These are phyloP conservation scores for Himalopsyche japonica DNA, from an alignment of 2,888 invertebrate genomes.

Conservation along the genomic window DNA sequence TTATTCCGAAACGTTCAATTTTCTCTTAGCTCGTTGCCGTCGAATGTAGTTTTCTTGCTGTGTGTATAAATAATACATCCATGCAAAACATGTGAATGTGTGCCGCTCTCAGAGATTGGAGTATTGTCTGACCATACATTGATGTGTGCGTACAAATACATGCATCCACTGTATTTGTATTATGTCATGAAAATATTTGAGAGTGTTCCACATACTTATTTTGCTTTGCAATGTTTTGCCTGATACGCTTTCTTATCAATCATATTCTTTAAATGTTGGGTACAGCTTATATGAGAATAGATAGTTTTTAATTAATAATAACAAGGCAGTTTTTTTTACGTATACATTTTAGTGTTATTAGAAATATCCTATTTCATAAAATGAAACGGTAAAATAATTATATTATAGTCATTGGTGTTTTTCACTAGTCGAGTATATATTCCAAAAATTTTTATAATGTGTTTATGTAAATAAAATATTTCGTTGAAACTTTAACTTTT, in stretches of 20 bases:
- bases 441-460: no score
- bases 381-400: no score
- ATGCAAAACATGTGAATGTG: background rate
- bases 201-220: background rate
- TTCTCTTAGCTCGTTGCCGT: background rate
- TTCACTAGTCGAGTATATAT: no score
- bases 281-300: background rate
- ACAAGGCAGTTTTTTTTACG: no score
- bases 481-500: no score
- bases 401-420: no score
- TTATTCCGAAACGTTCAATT: background rate
- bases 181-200: background rate
- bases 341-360: no score
- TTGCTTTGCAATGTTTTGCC: slow-evolving; percentile 14
- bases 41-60: background rate
- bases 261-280: background rate
- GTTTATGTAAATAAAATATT: no score
- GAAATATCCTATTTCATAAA: no score
- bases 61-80: background rate
- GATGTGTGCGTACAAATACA: background rate
- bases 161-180: background rate
- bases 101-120: background rate
- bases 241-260: slow-evolving; percentile 29
- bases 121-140: background rate
- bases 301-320: no score